These are phyloP conservation scores for Pogoniulus pusillus DNA, from an alignment of 2,797 vertebrate species.

Conservation along the genomic window DNA sequence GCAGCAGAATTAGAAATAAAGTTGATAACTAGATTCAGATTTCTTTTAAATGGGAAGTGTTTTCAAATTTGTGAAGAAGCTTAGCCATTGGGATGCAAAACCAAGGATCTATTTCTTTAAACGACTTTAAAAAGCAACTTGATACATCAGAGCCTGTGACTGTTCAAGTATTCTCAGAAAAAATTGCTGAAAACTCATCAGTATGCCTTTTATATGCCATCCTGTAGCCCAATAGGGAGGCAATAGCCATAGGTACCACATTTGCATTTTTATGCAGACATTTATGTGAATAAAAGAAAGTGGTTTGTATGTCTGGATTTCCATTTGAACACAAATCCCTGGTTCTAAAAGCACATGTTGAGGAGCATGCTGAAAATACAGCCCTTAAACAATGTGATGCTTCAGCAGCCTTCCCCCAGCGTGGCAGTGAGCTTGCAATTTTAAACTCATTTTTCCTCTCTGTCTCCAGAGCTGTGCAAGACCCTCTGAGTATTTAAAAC, in stretches of 20 bases:
- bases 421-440: constrained; percentile 34
- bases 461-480: constrained; percentile 4
- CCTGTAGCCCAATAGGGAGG: constrained; percentile 21
- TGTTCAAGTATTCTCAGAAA: constrained; percentile 44
- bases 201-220: constrained; percentile 36
- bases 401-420: neutral
- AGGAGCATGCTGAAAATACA: constrained; percentile 17
- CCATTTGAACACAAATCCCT: constrained; percentile 62
- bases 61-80: constrained; percentile 9
- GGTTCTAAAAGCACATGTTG: constrained; percentile 39
- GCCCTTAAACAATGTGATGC: constrained; percentile 38
- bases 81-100: constrained; percentile 4
- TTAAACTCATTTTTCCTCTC: constrained; percentile 7
- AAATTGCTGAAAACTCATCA: constrained; percentile 52
- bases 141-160: constrained; percentile 34
- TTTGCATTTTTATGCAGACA: constrained; percentile 63
- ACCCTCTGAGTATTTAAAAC: constrained; percentile 26
- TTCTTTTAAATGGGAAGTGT: constrained; percentile 27
- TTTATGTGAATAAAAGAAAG: constrained; percentile 64
- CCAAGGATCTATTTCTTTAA: constrained; percentile 34
- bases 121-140: constrained; percentile 41
- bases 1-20: constrained; percentile 19
- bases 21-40: neutral
- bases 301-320: constrained; percentile 58
- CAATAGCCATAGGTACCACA: constrained; percentile 37